Conservation (phyloP, 2,888 invertebrate species). For the Agonopterix arenella region DNA sequence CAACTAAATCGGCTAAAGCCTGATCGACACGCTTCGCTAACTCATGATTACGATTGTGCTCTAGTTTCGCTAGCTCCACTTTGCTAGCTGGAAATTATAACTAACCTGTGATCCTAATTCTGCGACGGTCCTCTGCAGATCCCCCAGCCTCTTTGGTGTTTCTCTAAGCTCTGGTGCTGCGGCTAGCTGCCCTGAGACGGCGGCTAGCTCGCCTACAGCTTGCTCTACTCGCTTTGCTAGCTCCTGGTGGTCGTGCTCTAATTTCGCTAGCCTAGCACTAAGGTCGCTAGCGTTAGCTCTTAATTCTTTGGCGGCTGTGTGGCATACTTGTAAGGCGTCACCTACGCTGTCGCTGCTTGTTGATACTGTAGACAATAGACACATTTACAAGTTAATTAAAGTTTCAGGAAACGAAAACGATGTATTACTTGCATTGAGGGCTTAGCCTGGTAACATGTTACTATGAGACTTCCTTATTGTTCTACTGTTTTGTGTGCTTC, state of each 20-base stretch:
- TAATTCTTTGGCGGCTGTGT: slow-evolving; percentile 81
- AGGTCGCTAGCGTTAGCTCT: slow-evolving; percentile 81
- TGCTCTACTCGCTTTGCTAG: slow-evolving; percentile 45
- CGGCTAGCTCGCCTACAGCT: slow-evolving; percentile 65
- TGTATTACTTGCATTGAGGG: no score
- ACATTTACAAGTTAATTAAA: no score
- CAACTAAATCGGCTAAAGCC: slow-evolving; percentile 65
- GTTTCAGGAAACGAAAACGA: no score
- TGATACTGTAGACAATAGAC: slow-evolving; percentile 65
- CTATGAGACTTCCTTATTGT: no score
- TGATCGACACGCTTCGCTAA: slow-evolving; percentile 45
- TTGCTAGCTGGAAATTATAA: not conserved
- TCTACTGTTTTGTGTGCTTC: no score
- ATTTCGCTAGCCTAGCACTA: slow-evolving; percentile 71
- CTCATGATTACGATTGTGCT: slow-evolving; percentile 74
- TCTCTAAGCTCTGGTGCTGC: slow-evolving; percentile 78
- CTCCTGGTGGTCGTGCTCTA: slow-evolving; percentile 74
- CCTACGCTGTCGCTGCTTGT: slow-evolving; percentile 83
- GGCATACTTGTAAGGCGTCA: slow-evolving; percentile 83
- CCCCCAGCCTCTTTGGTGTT: slow-evolving; percentile 73
- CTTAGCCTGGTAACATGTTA: no score
- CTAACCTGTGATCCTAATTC: slow-evolving; percentile 78
- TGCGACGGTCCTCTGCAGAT: slow-evolving; percentile 74
- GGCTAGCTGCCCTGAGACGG: slow-evolving; percentile 75
- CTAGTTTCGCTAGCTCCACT: slow-evolving; percentile 53